These are phyloP conservation scores for Itoplectis maculator DNA, from an alignment of 2,888 invertebrate genomes.

Conservation along the genomic window DNA sequence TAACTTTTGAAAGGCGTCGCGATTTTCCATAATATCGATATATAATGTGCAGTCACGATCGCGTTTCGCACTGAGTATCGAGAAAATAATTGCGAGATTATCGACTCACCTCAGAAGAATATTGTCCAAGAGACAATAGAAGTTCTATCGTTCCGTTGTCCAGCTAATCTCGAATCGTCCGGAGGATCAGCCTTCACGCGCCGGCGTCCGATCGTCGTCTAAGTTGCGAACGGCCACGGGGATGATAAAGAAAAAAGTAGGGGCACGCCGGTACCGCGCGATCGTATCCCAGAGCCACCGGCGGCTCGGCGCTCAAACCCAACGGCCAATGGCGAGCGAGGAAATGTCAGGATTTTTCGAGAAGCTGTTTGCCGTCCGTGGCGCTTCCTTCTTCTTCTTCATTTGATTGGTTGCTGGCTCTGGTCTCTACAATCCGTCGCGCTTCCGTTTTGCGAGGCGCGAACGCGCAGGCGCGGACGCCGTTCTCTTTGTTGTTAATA, in stretches of 20 bases:
- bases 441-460: not conserved
- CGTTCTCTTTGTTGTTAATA: not conserved
- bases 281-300: slow-evolving; percentile 15
- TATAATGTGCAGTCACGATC: not conserved
- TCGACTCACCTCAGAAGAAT: slow-evolving; percentile 20
- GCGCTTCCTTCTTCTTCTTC: too few relatives aligned
- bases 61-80: not conserved
- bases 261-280: not conserved
- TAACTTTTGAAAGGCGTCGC: not conserved
- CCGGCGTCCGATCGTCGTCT: not conserved
- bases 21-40: not conserved
- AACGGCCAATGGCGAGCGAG: slow-evolving; percentile 16
- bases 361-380: not conserved
- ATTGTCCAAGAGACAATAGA: slow-evolving; percentile 1
- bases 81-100: not conserved
- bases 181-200: not conserved
- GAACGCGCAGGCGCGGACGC: slow-evolving; percentile 9
- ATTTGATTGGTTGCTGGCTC: too few relatives aligned
- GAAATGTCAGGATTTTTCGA: not conserved
- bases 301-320: not conserved
- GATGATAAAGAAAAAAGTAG: not conserved
- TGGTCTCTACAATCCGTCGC: too few relatives aligned
- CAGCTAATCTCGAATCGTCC: not conserved
- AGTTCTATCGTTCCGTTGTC: not conserved
- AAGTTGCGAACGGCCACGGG: not conserved